Evolutionary conservation across 1,140 invertebrate genomes (phyloP).

Genomic region (Drosophila nebulosa): DNA sequence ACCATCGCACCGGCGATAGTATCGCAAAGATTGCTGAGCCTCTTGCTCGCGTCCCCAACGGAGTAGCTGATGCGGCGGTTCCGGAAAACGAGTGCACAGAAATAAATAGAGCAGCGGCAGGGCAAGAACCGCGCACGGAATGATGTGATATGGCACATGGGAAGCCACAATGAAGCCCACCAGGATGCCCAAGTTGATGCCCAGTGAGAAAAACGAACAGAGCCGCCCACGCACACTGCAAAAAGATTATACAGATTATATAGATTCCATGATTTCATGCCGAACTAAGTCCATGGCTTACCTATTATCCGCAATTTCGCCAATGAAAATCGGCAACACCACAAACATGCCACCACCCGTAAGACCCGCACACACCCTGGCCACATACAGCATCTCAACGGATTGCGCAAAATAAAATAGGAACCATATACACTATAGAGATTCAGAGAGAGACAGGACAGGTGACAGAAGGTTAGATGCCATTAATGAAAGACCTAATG

Average conservation of each 20-base stretch:
- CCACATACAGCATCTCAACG: conserved; percentile 73
- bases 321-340: conserved; percentile 69
- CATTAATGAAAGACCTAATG: background rate
- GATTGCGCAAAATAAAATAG: conserved; percentile 64
- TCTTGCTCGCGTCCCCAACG: conserved; percentile 31
- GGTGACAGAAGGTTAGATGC: background rate
- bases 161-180: conserved; percentile 62
- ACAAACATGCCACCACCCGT: conserved; percentile 69
- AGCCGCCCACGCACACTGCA: conserved; percentile 68
- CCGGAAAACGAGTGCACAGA: conserved; percentile 51
- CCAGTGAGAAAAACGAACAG: conserved; percentile 59
- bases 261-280: background rate
- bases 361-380: conserved; percentile 78
- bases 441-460: background rate
- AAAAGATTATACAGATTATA: background rate
- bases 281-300: conserved; percentile 16
- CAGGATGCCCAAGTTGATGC: conserved; percentile 61
- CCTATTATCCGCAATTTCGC: conserved; percentile 77
- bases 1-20: conserved; percentile 53
- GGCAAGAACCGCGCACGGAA: conserved; percentile 52
- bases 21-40: conserved; percentile 54
- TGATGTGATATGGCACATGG: conserved; percentile 59
- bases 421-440: conserved; percentile 61
- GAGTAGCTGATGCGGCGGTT: conserved; percentile 67
- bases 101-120: conserved; percentile 55